Base-by-base conservation (phyloP, 2,888 invertebrate species). In the Limnephilus auricula region DNA sequence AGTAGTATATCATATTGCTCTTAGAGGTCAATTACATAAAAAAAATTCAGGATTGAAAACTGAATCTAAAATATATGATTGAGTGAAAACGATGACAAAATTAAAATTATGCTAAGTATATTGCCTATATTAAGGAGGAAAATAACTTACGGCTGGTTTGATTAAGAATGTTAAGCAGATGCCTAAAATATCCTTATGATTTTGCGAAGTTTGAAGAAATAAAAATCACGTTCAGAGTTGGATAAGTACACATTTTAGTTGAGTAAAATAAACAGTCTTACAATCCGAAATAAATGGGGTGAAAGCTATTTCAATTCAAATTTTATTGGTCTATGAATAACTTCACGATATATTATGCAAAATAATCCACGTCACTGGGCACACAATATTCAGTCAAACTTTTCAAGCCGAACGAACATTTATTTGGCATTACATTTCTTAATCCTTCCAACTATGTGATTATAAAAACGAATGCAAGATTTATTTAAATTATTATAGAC, bases 61-160 rank as follows among this genome's bases (percentile, higher is more conserved):
- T n/a, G n/a, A n/a, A n/a, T n/a, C n/a, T n/a, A n/a, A n/a, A n/a
- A n/a, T n/a, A n/a, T n/a, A n/a, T n/a, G n/a, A n/a, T n/a, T n/a
- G n/a, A n/a, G n/a, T n/a, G n/a, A n/a, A n/a, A n/a, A n/a, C n/a
- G n/a, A n/a, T n/a, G n/a, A n/a, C n/a, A n/a, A n/a, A n/a, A n/a
- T n/a, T n/a, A n/a, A n/a, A n/a, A 65, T n/a, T 65, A 65, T 65
- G 65, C 65, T 65, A 65, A 65, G 65, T n/a, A 65, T n/a, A 65
- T 65, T 65, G 65, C 65, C 65, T 65, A 65, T n/a, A 65, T 65
- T 65, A n/a, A n/a, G 65, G 18, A 25, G 65, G 25, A 65, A 65
- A 65, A 65, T 65, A n/a, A 65, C 25, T 65, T 9, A 25, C 25
- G 65, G 18, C 65, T 9, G 6, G 25, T 65, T 65, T 65, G 50